Evolutionary conservation across 2,113 vertebrate genomes (phyloP).

Genomic region (Tyrannus savana): DNA sequence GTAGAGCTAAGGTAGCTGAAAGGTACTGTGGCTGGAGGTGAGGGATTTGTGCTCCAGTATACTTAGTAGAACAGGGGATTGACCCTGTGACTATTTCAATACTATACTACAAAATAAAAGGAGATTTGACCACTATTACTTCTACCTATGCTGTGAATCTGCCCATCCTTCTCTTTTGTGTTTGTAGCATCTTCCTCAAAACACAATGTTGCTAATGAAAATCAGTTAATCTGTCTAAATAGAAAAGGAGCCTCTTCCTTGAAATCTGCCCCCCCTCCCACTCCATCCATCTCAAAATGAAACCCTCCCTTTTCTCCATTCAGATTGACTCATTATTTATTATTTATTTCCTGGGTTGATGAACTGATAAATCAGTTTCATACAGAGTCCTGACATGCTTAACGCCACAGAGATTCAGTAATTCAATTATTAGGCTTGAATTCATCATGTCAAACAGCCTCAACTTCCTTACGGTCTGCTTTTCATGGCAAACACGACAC

Average conservation of each 20-base stretch:
- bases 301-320: neutral
- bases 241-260: neutral
- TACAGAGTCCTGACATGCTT: neutral
- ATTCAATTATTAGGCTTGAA: neutral
- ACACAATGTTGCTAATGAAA: neutral
- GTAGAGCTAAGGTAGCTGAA: neutral
- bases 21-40: neutral
- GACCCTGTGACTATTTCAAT: neutral
- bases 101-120: neutral
- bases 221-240: neutral
- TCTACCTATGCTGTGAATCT: neutral
- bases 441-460: neutral
- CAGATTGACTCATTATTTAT: neutral
- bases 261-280: neutral
- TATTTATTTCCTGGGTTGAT: neutral
- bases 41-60: neutral
- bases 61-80: neutral
- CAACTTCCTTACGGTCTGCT: neutral
- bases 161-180: neutral
- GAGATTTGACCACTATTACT: accelerated
- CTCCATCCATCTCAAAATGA: neutral
- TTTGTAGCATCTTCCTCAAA: neutral
- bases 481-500: neutral
- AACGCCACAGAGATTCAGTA: neutral
- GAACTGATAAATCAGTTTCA: neutral